Base-by-base conservation (phyloP, 2,797 vertebrate species). In the Brachyalestes nurse region DNA sequence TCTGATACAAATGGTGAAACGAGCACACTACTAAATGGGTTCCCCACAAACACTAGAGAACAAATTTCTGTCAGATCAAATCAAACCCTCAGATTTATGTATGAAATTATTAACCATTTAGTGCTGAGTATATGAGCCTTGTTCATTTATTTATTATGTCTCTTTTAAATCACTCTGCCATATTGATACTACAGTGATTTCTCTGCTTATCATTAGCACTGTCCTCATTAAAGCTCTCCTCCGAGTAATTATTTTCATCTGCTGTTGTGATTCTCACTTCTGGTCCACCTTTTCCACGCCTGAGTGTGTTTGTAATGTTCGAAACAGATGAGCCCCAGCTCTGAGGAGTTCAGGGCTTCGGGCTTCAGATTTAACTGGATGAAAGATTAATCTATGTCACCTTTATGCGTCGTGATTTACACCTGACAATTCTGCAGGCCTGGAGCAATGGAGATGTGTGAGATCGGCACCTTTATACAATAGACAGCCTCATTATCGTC, bases 401-500 rank as follows among this genome's bases (percentile, higher is more conserved):
- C 84, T 87, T 79, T 78, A 83, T 88, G 85, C 79, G 75, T 86
- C 79, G 81, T 89, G 86, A 89, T 88, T 89, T 88, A 83, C 88
- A 89, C 89, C 88, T 87, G 87, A 72, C 87, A 86, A 88, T 89
- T 87, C 83, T 79, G 75, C 82, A 78, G 81, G 83, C 87, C 85
- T 71, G 28, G 58, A 86, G 88, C 74, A 72, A 84, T 65, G 19
- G 74, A 75, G 86, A 89, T 81, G 82, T 84, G 86, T 88, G 82
- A 82, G 75, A 87, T 86, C 40, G 72, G 72, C 77, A 90, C 86
- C 89, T 88, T 83, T 85, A 75, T 72, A 85, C 86, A 90, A 88
- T 86, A 87, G 83, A 84, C 78, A 78, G 80, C 58, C 85, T 91
- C 88, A 91, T 91, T 90, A 90, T 90, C 86, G 40, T 79, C 66